Evolutionary conservation across 2,797 vertebrate species (phyloP), one percentile per base, ranked within the genome.

Genomic region (Chloroceryle inda): DNA sequence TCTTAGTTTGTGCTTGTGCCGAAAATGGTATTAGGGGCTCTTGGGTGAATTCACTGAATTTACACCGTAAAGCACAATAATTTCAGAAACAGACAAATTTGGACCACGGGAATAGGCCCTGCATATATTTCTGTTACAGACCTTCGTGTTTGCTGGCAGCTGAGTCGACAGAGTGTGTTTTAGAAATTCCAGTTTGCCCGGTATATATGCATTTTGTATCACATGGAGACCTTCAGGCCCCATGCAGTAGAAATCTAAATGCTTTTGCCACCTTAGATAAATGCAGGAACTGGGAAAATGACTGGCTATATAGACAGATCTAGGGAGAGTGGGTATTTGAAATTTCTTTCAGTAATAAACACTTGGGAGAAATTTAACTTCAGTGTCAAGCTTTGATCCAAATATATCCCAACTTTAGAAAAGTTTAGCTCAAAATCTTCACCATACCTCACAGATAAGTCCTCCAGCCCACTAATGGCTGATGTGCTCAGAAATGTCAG

Each of bases 1-100:
- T 35, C 22, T 58, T 77, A 53, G 22, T 18, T 64, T 83, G 79
- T 61, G 47, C 21, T 55, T 27, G 19, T 58, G 22, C 74, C 50
- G 76, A 44, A 84, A 85, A 81, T 80, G 9, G 7, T 87, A 45
- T 66, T 91, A 58, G 59, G 12, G 38, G 10, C 40, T 61, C 38
- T 55, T 71, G 78, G 72, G 83, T 91, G 71, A 83, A 45, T 81
- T 92, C 68, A 81, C 31, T 93, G 85, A 62, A 79, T 96, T 91
- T 84, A 55, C 9, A 2, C 24, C 59, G 18, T 47, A 59, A 81
- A 37, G 23, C 64, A 59, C 61, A 91, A 75, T 69, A 31, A 49
- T 91, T 96, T 92, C 69, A 64, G 73, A 93, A 94, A 82, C 58
- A 50, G 62, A 55, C 20, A 78, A 37, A 66, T 63, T 63, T 69